A percentile compares a stretch with the other conserved stretches of the same genome.
Evolutionary conservation across 2,888 invertebrate genomes (phyloP).

Genomic region (Myopa tessellatipennis): DNA sequence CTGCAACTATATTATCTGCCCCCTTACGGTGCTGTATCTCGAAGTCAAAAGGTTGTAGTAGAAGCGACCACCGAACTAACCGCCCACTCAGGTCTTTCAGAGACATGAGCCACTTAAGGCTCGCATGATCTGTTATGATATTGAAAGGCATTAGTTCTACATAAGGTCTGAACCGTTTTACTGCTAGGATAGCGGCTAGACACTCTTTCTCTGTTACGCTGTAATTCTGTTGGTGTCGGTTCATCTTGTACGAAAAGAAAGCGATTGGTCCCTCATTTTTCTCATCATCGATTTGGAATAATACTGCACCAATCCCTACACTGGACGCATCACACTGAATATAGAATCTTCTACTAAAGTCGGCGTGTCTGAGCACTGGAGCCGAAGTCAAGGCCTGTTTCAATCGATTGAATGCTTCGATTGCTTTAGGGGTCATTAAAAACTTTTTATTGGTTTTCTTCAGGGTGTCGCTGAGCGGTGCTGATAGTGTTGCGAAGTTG

Average conservation of each 20-base stretch:
- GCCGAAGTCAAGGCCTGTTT: slow-evolving; percentile 22
- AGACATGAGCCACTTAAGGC: slow-evolving; percentile 51
- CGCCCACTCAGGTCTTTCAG: slow-evolving; percentile 10
- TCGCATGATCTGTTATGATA: slow-evolving; percentile 49
- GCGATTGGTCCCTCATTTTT: neutral
- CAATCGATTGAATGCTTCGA: neutral
- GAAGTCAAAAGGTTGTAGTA: slow-evolving; percentile 22
- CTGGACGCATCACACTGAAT: slow-evolving; percentile 3
- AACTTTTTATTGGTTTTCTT: neutral
- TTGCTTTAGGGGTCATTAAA: neutral
- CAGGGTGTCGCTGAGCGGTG: slow-evolving; percentile 29
- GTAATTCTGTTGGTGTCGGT: slow-evolving; percentile 22
- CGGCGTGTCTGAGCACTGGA: neutral
- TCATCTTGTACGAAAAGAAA: slow-evolving; percentile 1
- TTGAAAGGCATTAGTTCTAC: slow-evolving; percentile 25
- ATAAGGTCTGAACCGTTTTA: slow-evolving; percentile 31
- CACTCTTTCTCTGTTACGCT: slow-evolving; percentile 36
- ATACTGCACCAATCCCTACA: neutral
- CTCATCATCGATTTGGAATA: neutral
- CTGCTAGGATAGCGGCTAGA: slow-evolving; percentile 26
- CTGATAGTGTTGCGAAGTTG: slow-evolving; percentile 14
- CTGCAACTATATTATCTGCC: slow-evolving; percentile 11
- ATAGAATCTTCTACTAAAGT: neutral
- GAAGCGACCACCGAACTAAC: slow-evolving; percentile 14
- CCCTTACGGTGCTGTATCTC: slow-evolving; percentile 4